Base-by-base conservation (phyloP, 2,113 vertebrate species). In the Hydrochoerus hydrochaeris region DNA sequence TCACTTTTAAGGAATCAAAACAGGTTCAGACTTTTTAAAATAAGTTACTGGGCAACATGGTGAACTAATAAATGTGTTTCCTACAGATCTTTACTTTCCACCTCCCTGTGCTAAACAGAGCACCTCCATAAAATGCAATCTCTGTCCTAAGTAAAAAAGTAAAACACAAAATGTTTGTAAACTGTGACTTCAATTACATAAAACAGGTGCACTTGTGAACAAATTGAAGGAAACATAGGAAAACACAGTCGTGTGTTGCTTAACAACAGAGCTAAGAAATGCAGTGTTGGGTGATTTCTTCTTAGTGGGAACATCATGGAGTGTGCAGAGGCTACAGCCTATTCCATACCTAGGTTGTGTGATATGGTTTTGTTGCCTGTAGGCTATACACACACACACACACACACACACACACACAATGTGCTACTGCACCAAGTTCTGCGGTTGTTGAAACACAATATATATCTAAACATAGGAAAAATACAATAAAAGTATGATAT, bases 1-100 rank as follows among this genome's bases (percentile, higher is more conserved):
- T 84, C 30, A 20, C 82, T 35, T 77, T 49, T 13, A 77, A 54
- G 32, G 62, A 83, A 84, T 88, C 44, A 88, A 87, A 91, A 80
- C 8, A 54, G 54, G 30, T 54, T 90, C 67, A 73, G 41, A 90
- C 65, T 93, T 97, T 90, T 44, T 46, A 81, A 97, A 94, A 78
- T 52, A 94, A 80, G 46, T 75, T 88, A 78, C n/a, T 90, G 90
- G 69, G 38, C 28, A 38, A 90, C 16, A 60, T 63, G 12, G 91
- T 85, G 82, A 93, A 85, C 49, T 95, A 85, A 75, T 67, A 85
- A 63, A 58, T 46, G 24, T 35, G n/a, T 63, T 62, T 85, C 38
- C 63, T 91, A 58, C 41, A 92, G n/a, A n/a, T 75, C 81, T 49
- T 49, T 17, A 30, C 44, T 78, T 16, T 32, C 44, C 28, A 49